phyloP scores from a whole-genome alignment of 1,140 invertebrate species.

The Aphaenogaster floridana region DNA sequence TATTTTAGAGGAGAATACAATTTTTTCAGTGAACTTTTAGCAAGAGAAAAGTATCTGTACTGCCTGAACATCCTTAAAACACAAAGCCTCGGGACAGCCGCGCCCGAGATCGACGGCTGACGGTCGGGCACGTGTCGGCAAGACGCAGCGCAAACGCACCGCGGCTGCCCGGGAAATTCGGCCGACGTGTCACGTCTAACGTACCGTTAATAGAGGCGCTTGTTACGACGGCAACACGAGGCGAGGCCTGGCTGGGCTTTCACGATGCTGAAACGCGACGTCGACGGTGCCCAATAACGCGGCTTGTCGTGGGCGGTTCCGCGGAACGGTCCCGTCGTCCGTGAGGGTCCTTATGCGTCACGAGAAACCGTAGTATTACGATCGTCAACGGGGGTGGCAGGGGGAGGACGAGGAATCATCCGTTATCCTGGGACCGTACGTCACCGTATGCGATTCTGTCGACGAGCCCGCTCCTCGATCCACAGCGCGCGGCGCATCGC shows the following conservation, averaged over 20 bases:
- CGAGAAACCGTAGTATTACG: conserved; percentile 59
- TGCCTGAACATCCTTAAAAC: too few relatives aligned
- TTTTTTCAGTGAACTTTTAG: too few relatives aligned
- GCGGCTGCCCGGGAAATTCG: conserved; percentile 78
- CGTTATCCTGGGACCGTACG: conserved; percentile 39
- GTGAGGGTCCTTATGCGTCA: conserved; percentile 63
- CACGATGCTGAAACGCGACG: conserved; percentile 68
- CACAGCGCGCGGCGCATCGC: background rate
- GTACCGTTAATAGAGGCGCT: conserved; percentile 84
- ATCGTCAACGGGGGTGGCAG: conserved; percentile 29
- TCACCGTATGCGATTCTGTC: conserved; percentile 51
- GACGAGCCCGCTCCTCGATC: conserved; percentile 15
- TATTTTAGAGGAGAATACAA: too few relatives aligned
- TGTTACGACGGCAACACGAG: conserved; percentile 74
- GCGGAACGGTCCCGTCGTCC: conserved; percentile 61
- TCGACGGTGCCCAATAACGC: conserved; percentile 67
- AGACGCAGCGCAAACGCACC: conserved; percentile 78
- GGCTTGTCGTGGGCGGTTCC: conserved; percentile 75
- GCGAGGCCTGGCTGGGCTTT: conserved; percentile 71
- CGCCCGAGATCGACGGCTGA: conserved; percentile 5
- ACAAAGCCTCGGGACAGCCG: background rate
- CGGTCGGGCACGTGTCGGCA: conserved; percentile 60
- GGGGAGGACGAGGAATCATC: conserved; percentile 44
- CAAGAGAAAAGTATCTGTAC: too few relatives aligned
- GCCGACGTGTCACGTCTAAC: conserved; percentile 83